Conservation (phyloP, 2,888 invertebrate species). For the Hemicrepidius hirtus region DNA sequence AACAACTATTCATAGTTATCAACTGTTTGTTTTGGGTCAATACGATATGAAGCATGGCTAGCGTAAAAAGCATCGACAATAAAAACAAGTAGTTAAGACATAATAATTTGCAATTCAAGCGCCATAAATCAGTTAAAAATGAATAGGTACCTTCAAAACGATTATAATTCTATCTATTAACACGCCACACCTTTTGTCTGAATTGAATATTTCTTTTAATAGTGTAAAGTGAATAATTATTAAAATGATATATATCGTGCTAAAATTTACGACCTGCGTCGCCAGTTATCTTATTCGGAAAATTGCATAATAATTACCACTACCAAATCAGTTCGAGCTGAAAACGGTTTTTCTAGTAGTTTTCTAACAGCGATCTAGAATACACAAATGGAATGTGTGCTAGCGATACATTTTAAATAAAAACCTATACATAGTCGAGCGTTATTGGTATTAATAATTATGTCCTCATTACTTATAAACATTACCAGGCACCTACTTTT, state of each 20-base stretch:
- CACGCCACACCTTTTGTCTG: slow-evolving; percentile 57
- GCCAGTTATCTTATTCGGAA: background rate
- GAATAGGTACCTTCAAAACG: slow-evolving; percentile 45
- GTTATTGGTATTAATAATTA: slow-evolving; percentile 44
- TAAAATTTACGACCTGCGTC: slow-evolving; percentile 14
- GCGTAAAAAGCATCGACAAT: background rate
- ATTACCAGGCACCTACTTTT: slow-evolving; percentile 69
- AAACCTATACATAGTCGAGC: slow-evolving; percentile 28
- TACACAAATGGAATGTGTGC: slow-evolving; percentile 16
- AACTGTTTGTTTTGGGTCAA: background rate
- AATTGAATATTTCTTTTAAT: slow-evolving; percentile 56
- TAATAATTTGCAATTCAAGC: slow-evolving; percentile 54
- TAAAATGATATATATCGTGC: slow-evolving; percentile 42
- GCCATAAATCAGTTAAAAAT: slow-evolving; percentile 58
- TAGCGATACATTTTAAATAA: slow-evolving; percentile 27
- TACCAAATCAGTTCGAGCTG: slow-evolving; percentile 5
- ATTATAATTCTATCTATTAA: slow-evolving; percentile 60
- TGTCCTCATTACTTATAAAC: slow-evolving; percentile 66
- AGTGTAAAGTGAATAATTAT: slow-evolving; percentile 53
- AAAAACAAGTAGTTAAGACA: slow-evolving; percentile 34
- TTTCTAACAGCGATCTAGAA: slow-evolving; percentile 19
- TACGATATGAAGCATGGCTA: background rate
- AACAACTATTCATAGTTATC: too few species aligned
- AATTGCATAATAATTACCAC: slow-evolving; percentile 28
- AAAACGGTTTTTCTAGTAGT: slow-evolving; percentile 9